These are phyloP conservation scores for Achroia grisella DNA, from an alignment of 1,140 invertebrate species.

Conservation along the genomic window DNA sequence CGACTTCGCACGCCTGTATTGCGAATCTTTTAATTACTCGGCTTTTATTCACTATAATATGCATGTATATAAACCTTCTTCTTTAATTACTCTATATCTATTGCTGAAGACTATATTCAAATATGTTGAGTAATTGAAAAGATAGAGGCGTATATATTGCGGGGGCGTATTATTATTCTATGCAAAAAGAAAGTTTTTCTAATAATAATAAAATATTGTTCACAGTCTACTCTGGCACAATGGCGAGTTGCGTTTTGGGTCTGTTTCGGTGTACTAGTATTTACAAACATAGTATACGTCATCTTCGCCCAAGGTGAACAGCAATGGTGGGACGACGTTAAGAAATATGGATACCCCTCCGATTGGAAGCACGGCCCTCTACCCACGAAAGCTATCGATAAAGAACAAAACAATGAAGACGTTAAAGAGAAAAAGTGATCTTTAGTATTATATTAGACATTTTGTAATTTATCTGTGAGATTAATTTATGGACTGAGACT, in stretches of 20 bases:
- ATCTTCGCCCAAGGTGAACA: slow-evolving; percentile 81
- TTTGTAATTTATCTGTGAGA: not conserved
- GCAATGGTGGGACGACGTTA: slow-evolving; percentile 80
- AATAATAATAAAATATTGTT: slow-evolving; percentile 29
- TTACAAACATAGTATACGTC: slow-evolving; percentile 82
- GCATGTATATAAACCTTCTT: no score
- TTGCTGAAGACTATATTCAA: no score
- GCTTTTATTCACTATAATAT: no score
- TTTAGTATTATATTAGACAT: not conserved
- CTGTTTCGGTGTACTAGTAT: slow-evolving; percentile 79
- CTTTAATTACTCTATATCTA: no score
- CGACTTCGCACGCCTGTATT: no score
- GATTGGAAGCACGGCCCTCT: slow-evolving; percentile 54
- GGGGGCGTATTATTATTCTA: no score
- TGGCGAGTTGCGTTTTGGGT: slow-evolving; percentile 91
- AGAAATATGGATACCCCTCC: slow-evolving; percentile 47
- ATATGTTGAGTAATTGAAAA: no score
- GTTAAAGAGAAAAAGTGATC: slow-evolving; percentile 22
- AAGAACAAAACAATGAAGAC: slow-evolving; percentile 32
- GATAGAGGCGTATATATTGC: no score
- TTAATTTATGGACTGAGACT: slow-evolving; percentile 1
- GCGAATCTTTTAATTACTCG: no score
- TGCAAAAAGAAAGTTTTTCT: no score
- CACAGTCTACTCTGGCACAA: slow-evolving; percentile 80
- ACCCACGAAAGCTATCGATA: slow-evolving; percentile 27